Evolutionary conservation across 2,888 invertebrate genomes (phyloP), one percentile per base, ranked within the genome.

Genomic region (Eretmocerus hayati): DNA sequence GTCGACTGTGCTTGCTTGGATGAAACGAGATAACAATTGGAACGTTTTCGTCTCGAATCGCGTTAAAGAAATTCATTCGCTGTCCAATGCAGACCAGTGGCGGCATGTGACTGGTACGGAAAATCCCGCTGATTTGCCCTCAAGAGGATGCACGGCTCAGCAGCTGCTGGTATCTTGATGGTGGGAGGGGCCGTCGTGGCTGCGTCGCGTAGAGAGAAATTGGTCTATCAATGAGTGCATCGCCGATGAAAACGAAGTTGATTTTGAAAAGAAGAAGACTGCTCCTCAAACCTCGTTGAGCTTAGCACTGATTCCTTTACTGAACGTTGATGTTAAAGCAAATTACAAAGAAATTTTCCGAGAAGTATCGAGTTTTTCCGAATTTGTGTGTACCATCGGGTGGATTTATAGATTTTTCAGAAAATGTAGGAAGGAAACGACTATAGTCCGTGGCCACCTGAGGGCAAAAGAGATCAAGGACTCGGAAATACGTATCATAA

Each of bases 341-440:
- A n/a, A n/a, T n/a, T n/a, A n/a, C n/a, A n/a, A n/a, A n/a, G n/a
- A n/a, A n/a, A n/a, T n/a, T n/a, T n/a, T n/a, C n/a, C n/a, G n/a
- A n/a, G n/a, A n/a, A n/a, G n/a, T n/a, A n/a, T n/a, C n/a, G n/a
- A n/a, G n/a, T n/a, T n/a, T n/a, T n/a, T n/a, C n/a, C n/a, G 42
- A 42, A 22, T 6, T 57, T 15, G 38, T 62, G 21, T 42, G 58
- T 23, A 47, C 58, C 43, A 37, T 60, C 11, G 57, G 52, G 5
- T 61, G 57, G 53, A 22, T 48, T 22, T n/a, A 19, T 4, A 48
- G n/a, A 32, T 48, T 48, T 38, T n/a, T 33, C 5, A 22, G 41
- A 8, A 22, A 45, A 31, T 20, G 9, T 8, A 37, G 15, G 20
- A 2, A 5, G 20, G 9, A 19, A n/a, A n/a, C n/a, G n/a, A n/a